Conservation (phyloP, 2,888 invertebrate species). For the Drosophila pseudotalamancana region DNA sequence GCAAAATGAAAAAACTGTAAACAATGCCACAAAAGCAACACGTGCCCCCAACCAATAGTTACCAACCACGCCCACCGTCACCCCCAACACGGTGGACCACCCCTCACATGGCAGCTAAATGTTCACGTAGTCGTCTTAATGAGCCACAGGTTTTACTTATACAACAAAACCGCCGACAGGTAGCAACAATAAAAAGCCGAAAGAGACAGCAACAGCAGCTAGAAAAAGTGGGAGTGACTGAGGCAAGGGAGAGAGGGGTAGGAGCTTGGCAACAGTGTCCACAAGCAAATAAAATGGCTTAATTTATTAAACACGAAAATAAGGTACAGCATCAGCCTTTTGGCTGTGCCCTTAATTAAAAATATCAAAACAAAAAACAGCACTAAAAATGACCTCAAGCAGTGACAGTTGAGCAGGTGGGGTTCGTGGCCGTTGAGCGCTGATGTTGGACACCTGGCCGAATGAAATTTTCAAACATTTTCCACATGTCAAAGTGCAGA, state of each 20-base stretch:
- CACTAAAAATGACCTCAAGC: slow-evolving; percentile 4
- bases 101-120: slow-evolving; percentile 34
- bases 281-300: slow-evolving; percentile 60
- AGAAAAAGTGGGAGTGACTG: neutral
- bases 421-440: neutral
- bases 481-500: slow-evolving; percentile 42
- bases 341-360: slow-evolving; percentile 57
- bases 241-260: slow-evolving; percentile 1
- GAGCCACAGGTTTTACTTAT: slow-evolving; percentile 56
- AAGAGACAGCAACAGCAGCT: neutral
- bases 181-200: slow-evolving; percentile 38
- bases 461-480: slow-evolving; percentile 56
- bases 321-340: slow-evolving; percentile 32
- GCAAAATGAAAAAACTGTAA: slow-evolving; percentile 23
- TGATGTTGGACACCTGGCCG: slow-evolving; percentile 39
- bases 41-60: slow-evolving; percentile 45
- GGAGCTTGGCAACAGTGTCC: slow-evolving; percentile 17
- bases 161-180: slow-evolving; percentile 23
- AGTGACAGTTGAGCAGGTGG: slow-evolving; percentile 1
- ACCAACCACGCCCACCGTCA: neutral
- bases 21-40: slow-evolving; percentile 68
- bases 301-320: slow-evolving; percentile 62
- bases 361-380: slow-evolving; percentile 33
- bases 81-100: neutral
- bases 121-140: slow-evolving; percentile 63